Conservation (phyloP, 2,797 vertebrate genomes). For the Ataeniobius toweri region DNA sequence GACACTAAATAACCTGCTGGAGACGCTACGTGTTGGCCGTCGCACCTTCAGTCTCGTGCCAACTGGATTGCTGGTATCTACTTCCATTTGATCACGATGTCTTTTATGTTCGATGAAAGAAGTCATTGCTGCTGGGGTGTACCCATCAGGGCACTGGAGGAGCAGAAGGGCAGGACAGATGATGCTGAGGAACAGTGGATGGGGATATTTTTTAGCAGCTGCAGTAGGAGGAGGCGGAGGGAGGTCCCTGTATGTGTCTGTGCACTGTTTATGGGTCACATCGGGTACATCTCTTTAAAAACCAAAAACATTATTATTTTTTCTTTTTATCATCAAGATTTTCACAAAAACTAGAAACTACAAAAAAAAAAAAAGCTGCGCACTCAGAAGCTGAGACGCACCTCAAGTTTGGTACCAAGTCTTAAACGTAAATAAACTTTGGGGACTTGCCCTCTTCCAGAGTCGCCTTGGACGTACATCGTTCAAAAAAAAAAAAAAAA, state of each 20-base stretch:
- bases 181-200: slow-evolving; percentile 47
- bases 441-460: slow-evolving; percentile 68
- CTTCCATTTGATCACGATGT: slow-evolving; percentile 59
- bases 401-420: slow-evolving; percentile 77
- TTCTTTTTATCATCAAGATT: slow-evolving; percentile 69
- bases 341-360: slow-evolving; percentile 66
- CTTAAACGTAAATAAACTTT: slow-evolving; percentile 62
- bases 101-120: slow-evolving; percentile 31
- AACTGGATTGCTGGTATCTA: slow-evolving; percentile 57
- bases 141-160: neutral
- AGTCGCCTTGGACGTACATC: slow-evolving; percentile 66
- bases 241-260: slow-evolving; percentile 67
- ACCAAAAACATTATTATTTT: slow-evolving; percentile 73
- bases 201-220: slow-evolving; percentile 41
- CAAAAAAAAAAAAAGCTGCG: slow-evolving; percentile 53
- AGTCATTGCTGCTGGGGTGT: slow-evolving; percentile 37
- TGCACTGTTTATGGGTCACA: slow-evolving; percentile 77
- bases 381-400: slow-evolving; percentile 68
- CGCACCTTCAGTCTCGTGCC: slow-evolving; percentile 57
- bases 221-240: slow-evolving; percentile 17
- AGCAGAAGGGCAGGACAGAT: slow-evolving; percentile 55
- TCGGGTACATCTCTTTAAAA: slow-evolving; percentile 79
- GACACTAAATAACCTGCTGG: slow-evolving; percentile 68
- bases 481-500: slow-evolving; percentile 67
- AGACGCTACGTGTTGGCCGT: slow-evolving; percentile 47